Evolutionary conservation across 1,140 invertebrate species (phyloP).

Genomic region (Atta colombica): DNA sequence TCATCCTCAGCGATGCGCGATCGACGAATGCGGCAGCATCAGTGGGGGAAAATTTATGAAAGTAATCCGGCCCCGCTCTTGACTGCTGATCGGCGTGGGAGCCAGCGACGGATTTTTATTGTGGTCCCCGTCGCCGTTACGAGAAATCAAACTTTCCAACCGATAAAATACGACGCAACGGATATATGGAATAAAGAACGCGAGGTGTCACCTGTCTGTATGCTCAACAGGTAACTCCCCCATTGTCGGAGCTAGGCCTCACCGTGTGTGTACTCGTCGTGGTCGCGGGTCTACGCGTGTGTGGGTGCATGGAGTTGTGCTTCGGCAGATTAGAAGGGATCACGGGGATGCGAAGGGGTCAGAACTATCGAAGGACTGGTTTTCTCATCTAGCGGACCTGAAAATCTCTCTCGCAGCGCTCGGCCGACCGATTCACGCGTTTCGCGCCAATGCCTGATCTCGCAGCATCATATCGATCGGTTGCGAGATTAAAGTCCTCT

Average conservation of each 20-base stretch:
- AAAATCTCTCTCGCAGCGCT: conserved; percentile 68
- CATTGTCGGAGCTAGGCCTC: conserved; percentile 75
- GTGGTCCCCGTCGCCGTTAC: conserved; percentile 61
- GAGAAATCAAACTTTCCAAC: conserved; percentile 84
- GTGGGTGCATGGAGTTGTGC: conserved; percentile 57
- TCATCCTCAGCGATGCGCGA: conserved; percentile 60
- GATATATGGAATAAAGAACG: conserved; percentile 76
- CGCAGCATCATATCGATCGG: conserved; percentile 22
- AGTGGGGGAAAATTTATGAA: conserved; percentile 80
- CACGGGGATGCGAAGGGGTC: conserved; percentile 55
- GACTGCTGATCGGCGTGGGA: conserved; percentile 86
- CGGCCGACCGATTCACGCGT: conserved; percentile 66
- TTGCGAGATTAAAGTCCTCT: conserved; percentile 52
- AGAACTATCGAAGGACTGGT: conserved; percentile 67
- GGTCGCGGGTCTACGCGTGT: conserved; percentile 23
- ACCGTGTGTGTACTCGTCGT: conserved; percentile 19
- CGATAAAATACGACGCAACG: conserved; percentile 83
- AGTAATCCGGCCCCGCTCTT: conserved; percentile 80
- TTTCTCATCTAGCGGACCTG: conserved; percentile 76
- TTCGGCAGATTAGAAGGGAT: conserved; percentile 46
- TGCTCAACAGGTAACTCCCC: conserved; percentile 83
- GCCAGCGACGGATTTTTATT: conserved; percentile 78
- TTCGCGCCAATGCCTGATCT: conserved; percentile 62
- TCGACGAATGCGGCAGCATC: conserved; percentile 62
- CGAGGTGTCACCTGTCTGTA: conserved; percentile 84